Percentiles rank a stretch among this genome's conserved stretches.
Evolutionary conservation across 1,140 invertebrate genomes (phyloP).

Genomic region (Branchinecta lindahli): DNA sequence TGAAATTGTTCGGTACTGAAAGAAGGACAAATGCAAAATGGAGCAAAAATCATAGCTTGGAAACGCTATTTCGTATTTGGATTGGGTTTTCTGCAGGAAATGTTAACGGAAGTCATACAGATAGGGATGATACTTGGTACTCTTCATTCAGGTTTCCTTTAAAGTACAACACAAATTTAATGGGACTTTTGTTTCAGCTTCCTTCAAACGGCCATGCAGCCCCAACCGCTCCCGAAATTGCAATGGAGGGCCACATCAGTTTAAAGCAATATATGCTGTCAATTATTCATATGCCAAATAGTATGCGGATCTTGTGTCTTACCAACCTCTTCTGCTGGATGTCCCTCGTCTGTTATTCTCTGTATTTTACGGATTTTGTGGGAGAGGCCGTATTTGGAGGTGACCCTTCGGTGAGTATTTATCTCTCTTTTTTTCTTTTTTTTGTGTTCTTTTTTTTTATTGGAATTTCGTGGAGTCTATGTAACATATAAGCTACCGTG

Average conservation of each 20-base stretch:
- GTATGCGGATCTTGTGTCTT: slow-evolving; percentile 67
- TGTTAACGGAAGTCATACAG: too few relatives aligned
- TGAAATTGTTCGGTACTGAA: too few relatives aligned
- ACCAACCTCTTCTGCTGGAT: slow-evolving; percentile 96
- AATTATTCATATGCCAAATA: slow-evolving; percentile 74
- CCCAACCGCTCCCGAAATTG: not conserved
- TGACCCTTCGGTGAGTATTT: slow-evolving; percentile 51
- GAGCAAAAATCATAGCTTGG: too few relatives aligned
- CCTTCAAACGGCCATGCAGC: not conserved
- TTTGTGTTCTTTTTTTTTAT: slow-evolving; percentile 20
- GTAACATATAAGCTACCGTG: too few relatives aligned
- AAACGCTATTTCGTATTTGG: too few relatives aligned
- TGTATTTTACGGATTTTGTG: slow-evolving; percentile 95
- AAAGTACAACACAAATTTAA: too few relatives aligned
- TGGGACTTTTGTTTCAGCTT: not conserved
- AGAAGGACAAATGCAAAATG: too few relatives aligned
- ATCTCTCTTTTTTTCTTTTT: too few relatives aligned
- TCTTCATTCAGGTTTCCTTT: too few relatives aligned
- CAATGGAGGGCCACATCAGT: slow-evolving; percentile 19
- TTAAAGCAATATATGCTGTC: slow-evolving; percentile 62
- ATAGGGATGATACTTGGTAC: too few relatives aligned
- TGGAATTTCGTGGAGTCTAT: slow-evolving; percentile 20
- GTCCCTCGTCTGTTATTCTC: slow-evolving; percentile 88
- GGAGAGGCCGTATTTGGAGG: slow-evolving; percentile 89
- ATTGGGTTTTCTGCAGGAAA: too few relatives aligned